Evolutionary conservation across 2,888 invertebrate genomes (phyloP).

Genomic region (Lasioglossum pauxillum): DNA sequence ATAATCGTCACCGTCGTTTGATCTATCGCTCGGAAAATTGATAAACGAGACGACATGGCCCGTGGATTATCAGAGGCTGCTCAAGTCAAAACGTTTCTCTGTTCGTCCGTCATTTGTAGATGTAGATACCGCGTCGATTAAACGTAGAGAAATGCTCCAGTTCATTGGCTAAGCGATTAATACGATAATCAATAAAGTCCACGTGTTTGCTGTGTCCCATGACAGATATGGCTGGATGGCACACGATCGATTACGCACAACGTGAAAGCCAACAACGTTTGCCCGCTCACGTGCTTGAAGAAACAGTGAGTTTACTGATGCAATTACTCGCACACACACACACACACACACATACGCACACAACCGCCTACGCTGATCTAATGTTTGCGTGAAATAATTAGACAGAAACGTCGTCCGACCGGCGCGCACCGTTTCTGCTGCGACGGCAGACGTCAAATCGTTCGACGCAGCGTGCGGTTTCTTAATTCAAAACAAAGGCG

Average conservation of each 20-base stretch:
- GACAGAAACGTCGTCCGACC: neutral
- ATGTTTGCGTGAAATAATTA: slow-evolving; percentile 62
- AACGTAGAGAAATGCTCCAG: slow-evolving; percentile 23
- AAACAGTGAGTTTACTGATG: slow-evolving; percentile 96
- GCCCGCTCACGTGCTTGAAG: slow-evolving; percentile 98
- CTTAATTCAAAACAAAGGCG: neutral
- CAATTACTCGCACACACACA: slow-evolving; percentile 48
- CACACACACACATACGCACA: slow-evolving; percentile 24
- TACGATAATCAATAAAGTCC: slow-evolving; percentile 41
- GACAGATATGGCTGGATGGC: slow-evolving; percentile 97
- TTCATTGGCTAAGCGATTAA: slow-evolving; percentile 28
- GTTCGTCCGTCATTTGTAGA: neutral
- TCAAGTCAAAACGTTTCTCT: neutral
- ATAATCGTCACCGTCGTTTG: neutral
- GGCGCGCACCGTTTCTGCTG: neutral
- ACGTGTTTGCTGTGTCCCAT: slow-evolving; percentile 62
- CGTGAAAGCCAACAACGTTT: slow-evolving; percentile 99
- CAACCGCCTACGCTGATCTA: slow-evolving; percentile 25
- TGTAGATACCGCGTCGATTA: neutral
- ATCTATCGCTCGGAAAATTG: slow-evolving; percentile 23
- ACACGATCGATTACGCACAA: slow-evolving; percentile 98
- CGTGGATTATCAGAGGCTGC: neutral
- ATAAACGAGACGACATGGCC: neutral
- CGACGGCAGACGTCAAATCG: neutral
- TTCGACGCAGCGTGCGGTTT: neutral